phyloP scores from a whole-genome alignment of 2,113 vertebrate genomes.

The Isichthys henryi region DNA sequence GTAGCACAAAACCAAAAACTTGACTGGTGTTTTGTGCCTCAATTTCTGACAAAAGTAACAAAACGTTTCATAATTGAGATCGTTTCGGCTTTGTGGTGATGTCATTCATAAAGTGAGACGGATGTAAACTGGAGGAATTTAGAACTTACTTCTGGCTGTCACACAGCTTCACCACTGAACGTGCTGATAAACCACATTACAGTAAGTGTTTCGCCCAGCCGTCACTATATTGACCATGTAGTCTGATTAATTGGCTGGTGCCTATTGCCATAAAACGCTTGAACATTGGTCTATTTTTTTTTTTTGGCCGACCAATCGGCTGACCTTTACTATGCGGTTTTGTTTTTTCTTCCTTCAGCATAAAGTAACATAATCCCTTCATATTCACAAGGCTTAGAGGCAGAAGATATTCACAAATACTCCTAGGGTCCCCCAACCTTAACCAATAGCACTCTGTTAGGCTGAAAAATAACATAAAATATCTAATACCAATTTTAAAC shows the following conservation, averaged over 20 bases:
- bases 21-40: not conserved
- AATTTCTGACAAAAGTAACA: not conserved
- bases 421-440: no score
- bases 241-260: not conserved
- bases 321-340: not conserved
- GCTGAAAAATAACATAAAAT: no score
- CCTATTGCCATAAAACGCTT: not conserved
- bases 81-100: not conserved
- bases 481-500: no score
- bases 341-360: not conserved
- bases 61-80: not conserved
- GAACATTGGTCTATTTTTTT: not conserved
- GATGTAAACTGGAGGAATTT: not conserved
- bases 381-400: not conserved
- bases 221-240: not conserved
- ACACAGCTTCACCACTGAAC: not conserved
- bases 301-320: not conserved
- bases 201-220: not conserved
- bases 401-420: not conserved
- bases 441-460: no score
- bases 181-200: not conserved
- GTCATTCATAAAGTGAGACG: not conserved
- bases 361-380: not conserved
- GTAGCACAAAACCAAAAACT: not conserved
- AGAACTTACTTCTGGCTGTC: not conserved